These are phyloP conservation scores for Trichonephila clavata DNA, from an alignment of 1,140 invertebrate species.

Conservation along the genomic window DNA sequence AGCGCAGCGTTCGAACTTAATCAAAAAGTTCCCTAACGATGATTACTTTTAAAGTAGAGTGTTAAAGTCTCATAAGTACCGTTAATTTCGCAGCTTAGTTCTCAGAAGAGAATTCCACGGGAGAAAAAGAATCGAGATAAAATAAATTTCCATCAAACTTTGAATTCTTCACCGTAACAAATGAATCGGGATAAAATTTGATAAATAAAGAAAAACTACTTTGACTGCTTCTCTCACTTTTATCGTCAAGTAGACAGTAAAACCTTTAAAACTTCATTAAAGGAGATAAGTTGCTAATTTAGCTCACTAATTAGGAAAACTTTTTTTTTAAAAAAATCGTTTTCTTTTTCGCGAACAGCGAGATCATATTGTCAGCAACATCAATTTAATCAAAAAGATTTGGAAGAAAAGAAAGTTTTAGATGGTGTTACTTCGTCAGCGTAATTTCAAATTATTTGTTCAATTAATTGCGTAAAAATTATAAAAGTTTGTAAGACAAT, in stretches of 20 bases:
- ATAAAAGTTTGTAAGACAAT: too few relatives aligned
- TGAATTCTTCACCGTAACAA: conserved; percentile 32
- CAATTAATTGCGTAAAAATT: too few relatives aligned
- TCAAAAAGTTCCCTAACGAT: conserved; percentile 6
- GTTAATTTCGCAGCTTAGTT: conserved; percentile 17
- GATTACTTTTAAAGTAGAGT: conserved; percentile 45
- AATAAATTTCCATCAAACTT: conserved; percentile 26
- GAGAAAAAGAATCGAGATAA: neutral
- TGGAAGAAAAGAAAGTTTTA: too few relatives aligned
- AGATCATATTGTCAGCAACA: too few relatives aligned
- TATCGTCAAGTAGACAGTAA: neutral
- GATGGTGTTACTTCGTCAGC: too few relatives aligned
- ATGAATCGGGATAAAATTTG: conserved; percentile 10
- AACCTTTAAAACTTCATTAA: conserved; percentile 49
- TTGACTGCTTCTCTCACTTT: conserved; percentile 23
- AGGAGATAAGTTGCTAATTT: conserved; percentile 28
- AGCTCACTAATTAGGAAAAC: conserved; percentile 8
- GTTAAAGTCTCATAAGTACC: conserved; percentile 46
- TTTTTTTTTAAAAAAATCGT: too few relatives aligned
- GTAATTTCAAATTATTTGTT: too few relatives aligned
- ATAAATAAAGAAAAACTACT: conserved; percentile 8
- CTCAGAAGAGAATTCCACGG: neutral
- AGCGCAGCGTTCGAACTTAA: neutral
- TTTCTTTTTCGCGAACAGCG: too few relatives aligned
- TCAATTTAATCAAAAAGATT: too few relatives aligned